Conservation (phyloP, 2,113 vertebrate genomes). For the Lepus americanus region DNA sequence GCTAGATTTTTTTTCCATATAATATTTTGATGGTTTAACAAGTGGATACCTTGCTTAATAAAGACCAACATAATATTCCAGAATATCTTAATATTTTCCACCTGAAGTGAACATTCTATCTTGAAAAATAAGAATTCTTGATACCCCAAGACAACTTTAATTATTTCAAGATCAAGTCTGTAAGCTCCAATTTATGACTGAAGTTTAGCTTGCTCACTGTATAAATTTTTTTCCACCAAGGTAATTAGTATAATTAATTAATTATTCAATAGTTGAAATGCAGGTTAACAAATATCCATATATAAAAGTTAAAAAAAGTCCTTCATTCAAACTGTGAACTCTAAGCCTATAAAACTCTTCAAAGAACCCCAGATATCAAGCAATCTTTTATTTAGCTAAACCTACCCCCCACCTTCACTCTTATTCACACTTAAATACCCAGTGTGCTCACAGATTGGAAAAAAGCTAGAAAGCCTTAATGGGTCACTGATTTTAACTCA, state of each 20-base stretch:
- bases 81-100: conserved; percentile 52
- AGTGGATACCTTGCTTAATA: conserved; percentile 1
- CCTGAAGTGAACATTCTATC: conserved; percentile 43
- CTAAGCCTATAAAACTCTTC: conserved; percentile 93
- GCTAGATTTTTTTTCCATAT: neutral
- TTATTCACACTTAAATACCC: conserved; percentile 91
- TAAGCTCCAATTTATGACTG: conserved; percentile 78
- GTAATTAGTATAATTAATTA: conserved; percentile 91
- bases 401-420: conserved; percentile 90
- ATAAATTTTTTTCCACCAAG: conserved; percentile 83
- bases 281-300: conserved; percentile 90
- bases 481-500: conserved; percentile 90
- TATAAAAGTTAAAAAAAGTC: conserved; percentile 88
- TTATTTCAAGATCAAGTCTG: conserved; percentile 38
- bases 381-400: conserved; percentile 92
- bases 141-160: conserved; percentile 69
- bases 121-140: conserved; percentile 59
- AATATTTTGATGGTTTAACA: conserved; percentile 14
- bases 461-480: conserved; percentile 89
- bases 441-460: conserved; percentile 90
- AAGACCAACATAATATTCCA: neutral
- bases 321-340: conserved; percentile 89
- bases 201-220: conserved; percentile 79
- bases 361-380: conserved; percentile 92
- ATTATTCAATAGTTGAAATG: conserved; percentile 89